Conservation (phyloP, 1,140 invertebrate genomes). For the Ooceraea biroi region DNA sequence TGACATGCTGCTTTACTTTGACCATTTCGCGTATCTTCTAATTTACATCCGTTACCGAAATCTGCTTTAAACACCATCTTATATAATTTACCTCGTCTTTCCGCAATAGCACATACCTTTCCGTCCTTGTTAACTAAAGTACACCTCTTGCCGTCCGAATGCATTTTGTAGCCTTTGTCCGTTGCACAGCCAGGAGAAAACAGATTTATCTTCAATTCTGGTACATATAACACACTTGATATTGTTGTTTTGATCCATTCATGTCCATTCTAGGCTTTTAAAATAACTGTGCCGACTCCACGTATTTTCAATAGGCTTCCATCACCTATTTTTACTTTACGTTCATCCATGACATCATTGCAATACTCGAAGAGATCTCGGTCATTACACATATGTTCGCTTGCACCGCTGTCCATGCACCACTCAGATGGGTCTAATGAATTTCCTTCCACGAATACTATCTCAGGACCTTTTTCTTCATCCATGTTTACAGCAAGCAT, state of each 20-base stretch:
- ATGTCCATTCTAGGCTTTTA: constrained; percentile 57
- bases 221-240: constrained; percentile 80
- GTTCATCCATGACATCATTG: background rate
- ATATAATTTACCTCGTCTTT: too few relatives aligned
- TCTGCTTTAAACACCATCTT: too few relatives aligned
- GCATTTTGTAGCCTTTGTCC: constrained; percentile 23
- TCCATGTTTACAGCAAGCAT: background rate
- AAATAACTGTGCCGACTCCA: constrained; percentile 60
- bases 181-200: constrained; percentile 46
- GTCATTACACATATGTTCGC: constrained; percentile 64
- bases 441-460: background rate
- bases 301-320: constrained; percentile 57
- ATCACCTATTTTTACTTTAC: constrained; percentile 66
- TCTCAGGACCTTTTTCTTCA: background rate
- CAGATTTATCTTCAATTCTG: constrained; percentile 70
- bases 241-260: constrained; percentile 65
- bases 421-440: background rate
- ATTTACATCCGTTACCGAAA: too few relatives aligned
- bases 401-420: constrained; percentile 66
- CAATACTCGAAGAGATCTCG: constrained; percentile 33
- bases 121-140: constrained; percentile 31
- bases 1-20: too few relatives aligned
- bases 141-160: background rate
- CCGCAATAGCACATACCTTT: constrained; percentile 3
- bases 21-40: too few relatives aligned